These are phyloP conservation scores for Tiliacea citrago DNA, from an alignment of 2,888 invertebrate species.

Conservation along the genomic window DNA sequence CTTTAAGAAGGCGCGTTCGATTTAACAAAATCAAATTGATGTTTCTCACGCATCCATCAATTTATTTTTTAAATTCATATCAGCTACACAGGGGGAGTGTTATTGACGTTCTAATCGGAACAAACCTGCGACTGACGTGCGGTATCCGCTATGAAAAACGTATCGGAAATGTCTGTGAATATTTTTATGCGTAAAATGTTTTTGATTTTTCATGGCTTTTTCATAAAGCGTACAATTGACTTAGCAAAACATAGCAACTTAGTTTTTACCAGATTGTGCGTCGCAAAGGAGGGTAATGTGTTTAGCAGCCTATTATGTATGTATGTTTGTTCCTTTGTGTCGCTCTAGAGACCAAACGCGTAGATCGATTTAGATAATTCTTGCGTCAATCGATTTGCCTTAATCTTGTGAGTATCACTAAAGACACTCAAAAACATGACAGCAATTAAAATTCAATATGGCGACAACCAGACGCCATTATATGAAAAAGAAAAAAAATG, in stretches of 20 bases:
- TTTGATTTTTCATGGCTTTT: slow-evolving; percentile 28
- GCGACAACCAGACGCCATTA: no score
- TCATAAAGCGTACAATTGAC: slow-evolving; percentile 6
- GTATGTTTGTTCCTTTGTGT: no score
- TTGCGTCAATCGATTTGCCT: no score
- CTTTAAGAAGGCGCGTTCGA: slow-evolving; percentile 28
- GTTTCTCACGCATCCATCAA: slow-evolving; percentile 31
- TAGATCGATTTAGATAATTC: no score
- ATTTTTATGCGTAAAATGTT: slow-evolving; percentile 35
- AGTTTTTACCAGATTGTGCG: background rate
- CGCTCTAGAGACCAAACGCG: no score
- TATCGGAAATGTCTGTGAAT: slow-evolving; percentile 46
- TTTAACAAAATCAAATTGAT: slow-evolving; percentile 35
- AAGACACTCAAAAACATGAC: no score
- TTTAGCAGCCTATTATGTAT: no score
- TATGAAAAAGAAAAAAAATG: no score
- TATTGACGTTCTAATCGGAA: slow-evolving; percentile 60
- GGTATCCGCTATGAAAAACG: slow-evolving; percentile 62
- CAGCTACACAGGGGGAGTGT: slow-evolving; percentile 59
- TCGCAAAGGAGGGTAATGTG: no score
- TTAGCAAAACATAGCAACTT: background rate
- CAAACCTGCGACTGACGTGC: slow-evolving; percentile 64
- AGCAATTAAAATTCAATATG: no score
- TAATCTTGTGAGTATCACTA: no score
- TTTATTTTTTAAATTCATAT: slow-evolving; percentile 56